Conservation (phyloP, 2,888 invertebrate species). For the Drosophila nr. fundita region DNA sequence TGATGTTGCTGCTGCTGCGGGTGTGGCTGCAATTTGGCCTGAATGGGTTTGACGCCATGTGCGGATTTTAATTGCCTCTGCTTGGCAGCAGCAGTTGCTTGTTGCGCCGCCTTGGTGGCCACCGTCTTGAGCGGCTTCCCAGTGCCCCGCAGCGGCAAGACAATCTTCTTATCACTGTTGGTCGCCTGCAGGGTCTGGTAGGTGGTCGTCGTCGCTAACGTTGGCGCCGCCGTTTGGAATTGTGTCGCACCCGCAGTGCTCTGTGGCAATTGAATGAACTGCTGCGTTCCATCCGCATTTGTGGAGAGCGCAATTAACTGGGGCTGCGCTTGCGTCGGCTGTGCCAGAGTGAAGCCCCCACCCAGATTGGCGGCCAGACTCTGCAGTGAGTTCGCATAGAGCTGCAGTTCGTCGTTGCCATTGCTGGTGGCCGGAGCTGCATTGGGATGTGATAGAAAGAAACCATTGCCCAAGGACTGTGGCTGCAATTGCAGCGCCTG, state of each 20-base stretch:
- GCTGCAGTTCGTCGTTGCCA: conserved; percentile 73
- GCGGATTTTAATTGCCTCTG: conserved; percentile 73
- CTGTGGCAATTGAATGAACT: conserved; percentile 80
- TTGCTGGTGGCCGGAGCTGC: conserved; percentile 33
- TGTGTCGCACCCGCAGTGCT: conserved; percentile 34
- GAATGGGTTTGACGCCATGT: conserved; percentile 77
- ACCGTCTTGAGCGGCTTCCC: conserved; percentile 78
- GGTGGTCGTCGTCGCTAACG: conserved; percentile 58
- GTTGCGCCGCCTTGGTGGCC: conserved; percentile 77
- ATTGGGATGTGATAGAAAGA: conserved; percentile 77
- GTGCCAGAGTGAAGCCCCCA: conserved; percentile 79
- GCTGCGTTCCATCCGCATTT: conserved; percentile 78
- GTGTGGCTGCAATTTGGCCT: conserved; percentile 73
- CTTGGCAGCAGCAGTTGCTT: conserved; percentile 74
- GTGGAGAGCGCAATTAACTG: conserved; percentile 81
- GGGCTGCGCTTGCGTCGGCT: conserved; percentile 69
- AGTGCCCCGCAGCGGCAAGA: conserved; percentile 67
- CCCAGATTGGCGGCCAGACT: conserved; percentile 79
- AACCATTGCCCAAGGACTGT: conserved; percentile 77
- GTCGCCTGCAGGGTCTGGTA: conserved; percentile 80
- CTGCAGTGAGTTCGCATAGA: conserved; percentile 81
- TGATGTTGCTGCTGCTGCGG: conserved; percentile 49
- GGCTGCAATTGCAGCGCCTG: conserved; percentile 77
- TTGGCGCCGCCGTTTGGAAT: conserved; percentile 43
- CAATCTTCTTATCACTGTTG: conserved; percentile 79